phyloP scores from a whole-genome alignment of 2,888 invertebrate genomes.

The Cephus rjabovi region DNA sequence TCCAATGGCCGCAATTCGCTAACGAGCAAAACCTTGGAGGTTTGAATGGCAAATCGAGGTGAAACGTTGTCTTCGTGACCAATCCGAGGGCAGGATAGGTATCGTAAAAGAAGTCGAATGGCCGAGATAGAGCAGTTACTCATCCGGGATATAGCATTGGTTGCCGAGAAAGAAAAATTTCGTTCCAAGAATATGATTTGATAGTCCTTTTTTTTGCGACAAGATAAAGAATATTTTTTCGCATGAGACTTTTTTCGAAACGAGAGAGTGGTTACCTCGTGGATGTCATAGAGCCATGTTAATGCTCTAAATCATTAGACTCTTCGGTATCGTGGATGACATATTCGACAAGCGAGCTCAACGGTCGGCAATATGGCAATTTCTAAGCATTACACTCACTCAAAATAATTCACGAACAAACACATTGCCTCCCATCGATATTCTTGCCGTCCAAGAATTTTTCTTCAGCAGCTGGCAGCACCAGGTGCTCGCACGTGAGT shows the following conservation, averaged over 20 bases:
- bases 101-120: not conserved
- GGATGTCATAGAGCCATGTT: not conserved
- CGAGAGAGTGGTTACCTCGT: not conserved
- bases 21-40: conserved; percentile 5
- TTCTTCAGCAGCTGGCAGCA: conserved; percentile 16
- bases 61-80: not conserved
- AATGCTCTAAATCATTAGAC: not conserved
- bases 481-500: conserved; percentile 21
- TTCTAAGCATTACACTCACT: conserved; percentile 19
- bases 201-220: not conserved
- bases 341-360: not conserved
- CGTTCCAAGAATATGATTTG: not conserved
- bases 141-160: not conserved
- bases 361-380: conserved; percentile 15
- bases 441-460: conserved; percentile 19
- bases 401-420: conserved; percentile 23
- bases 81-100: not conserved
- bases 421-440: conserved; percentile 22
- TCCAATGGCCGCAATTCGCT: not conserved
- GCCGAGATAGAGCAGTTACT: not conserved
- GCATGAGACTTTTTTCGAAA: not conserved
- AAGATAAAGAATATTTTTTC: not conserved
- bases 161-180: not conserved
- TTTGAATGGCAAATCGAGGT: not conserved
- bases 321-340: not conserved